Base-by-base conservation (phyloP, 2,113 vertebrate genomes). In the Centropus unirufus region DNA sequence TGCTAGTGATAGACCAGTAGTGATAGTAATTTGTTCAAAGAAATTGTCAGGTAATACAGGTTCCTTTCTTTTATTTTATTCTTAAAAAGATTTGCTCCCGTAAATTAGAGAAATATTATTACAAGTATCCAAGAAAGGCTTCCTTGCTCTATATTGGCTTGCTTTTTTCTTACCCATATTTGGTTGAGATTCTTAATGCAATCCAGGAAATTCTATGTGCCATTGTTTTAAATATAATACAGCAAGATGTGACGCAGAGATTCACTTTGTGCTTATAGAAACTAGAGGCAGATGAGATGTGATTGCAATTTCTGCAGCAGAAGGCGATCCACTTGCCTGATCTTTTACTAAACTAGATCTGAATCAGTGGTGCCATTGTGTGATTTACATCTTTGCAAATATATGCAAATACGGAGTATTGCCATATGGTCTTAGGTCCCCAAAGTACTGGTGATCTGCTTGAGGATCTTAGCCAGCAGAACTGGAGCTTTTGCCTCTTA, bases 51-150 rank as follows among this genome's bases (percentile, higher is more conserved):
- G 20, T 83, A 4, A 83, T 88, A 22, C 19, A 34, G 15, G 8
- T 86, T 96, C 11, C 14, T 87, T 87, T 39, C 20, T 54, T 96
- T 96, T 75, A 62, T 91, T 94, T 87, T 85, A 6, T 80, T 87
- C 18, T 86, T 93, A 78, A 64, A 81, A 83, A 76, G 15, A 49
- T 77, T 24, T 7, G 58, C 5, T 88, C 23, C 27, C 72, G 59
- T 58, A 63, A 91, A 94, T 83, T 14, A 77, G 21, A 74, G 51
- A 80, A 87, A 54, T 69, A 58, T 14, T 58, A n/a, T 67, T 93
- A 91, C 57, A 67, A 19, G 7, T 74, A 46, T 67, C 44, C 62
- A 57, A 77, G 27, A 79, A 51, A 78, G 11, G 27, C 14, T 63
- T 29, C 47, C 52, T 67, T 73, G 7, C 49, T 83, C 23, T 87